These are phyloP conservation scores for Linnaemya tessellans DNA, from an alignment of 2,888 invertebrate genomes.

Conservation along the genomic window DNA sequence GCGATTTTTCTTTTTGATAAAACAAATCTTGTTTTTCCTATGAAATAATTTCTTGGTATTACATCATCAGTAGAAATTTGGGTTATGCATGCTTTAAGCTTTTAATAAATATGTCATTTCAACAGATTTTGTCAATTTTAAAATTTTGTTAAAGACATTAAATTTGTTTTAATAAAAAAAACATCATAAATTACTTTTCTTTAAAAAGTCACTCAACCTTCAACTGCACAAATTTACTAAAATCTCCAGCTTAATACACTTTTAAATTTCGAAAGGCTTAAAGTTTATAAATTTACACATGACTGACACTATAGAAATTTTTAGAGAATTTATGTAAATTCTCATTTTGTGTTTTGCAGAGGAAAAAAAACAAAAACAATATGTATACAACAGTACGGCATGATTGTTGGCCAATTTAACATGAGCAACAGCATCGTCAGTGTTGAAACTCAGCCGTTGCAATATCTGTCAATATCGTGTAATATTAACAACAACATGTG, in stretches of 20 bases:
- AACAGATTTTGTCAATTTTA: too few relatives aligned
- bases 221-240: background rate
- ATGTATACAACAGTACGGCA: background rate
- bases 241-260: background rate
- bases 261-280: slow-evolving; percentile 1
- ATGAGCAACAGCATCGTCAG: slow-evolving; percentile 1
- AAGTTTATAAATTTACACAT: slow-evolving; percentile 17
- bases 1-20: background rate
- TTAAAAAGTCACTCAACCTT: background rate
- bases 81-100: too few relatives aligned
- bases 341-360: background rate
- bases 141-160: too few relatives aligned
- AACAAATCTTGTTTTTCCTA: background rate
- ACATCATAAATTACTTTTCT: background rate
- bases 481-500: slow-evolving; percentile 39
- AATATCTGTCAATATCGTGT: slow-evolving; percentile 35
- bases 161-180: too few relatives aligned
- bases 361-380: background rate
- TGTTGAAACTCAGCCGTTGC: slow-evolving; percentile 2
- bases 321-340: slow-evolving; percentile 52
- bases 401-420: slow-evolving; percentile 17
- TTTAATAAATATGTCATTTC: too few relatives aligned
- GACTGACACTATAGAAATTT: slow-evolving; percentile 37
- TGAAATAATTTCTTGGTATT: too few relatives aligned
- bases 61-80: too few relatives aligned